These are phyloP conservation scores for Mormoops blainvillei DNA, from an alignment of 2,113 vertebrate species.

Conservation along the genomic window DNA sequence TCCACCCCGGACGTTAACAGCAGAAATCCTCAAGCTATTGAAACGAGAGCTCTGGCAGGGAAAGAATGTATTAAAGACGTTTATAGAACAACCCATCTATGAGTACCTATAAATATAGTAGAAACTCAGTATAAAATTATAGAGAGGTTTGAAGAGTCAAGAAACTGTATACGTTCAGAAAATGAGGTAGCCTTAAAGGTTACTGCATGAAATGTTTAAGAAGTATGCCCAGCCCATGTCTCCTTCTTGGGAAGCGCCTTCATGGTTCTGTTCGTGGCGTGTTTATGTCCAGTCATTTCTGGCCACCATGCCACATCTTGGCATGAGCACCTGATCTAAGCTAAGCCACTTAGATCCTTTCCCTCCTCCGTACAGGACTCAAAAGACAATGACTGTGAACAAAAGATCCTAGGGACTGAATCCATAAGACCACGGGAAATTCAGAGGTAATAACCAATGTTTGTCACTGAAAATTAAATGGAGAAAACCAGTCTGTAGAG, in stretches of 20 bases:
- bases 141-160: neutral
- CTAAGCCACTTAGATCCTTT: neutral
- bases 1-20: neutral
- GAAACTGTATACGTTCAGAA: neutral
- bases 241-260: neutral
- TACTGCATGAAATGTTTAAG: neutral
- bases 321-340: neutral
- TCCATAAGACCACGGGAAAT: too few species aligned
- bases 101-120: neutral
- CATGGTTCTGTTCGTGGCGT: neutral
- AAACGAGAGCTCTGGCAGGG: neutral
- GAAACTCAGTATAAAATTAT: neutral
- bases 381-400: neutral
- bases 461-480: neutral
- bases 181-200: neutral
- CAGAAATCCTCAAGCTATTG: neutral
- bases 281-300: neutral
- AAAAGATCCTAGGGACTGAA: neutral
- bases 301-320: neutral
- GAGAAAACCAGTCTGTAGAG: neutral
- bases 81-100: neutral
- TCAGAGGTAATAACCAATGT: neutral
- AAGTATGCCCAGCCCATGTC: rapidly evolving
- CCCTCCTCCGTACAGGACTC: neutral
- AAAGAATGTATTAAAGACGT: neutral